Percentiles rank a stretch among this genome's conserved stretches.
phyloP scores from a whole-genome alignment of 2,113 vertebrate genomes.

The Xenopus tropicalis region UCB_Xtro_10.0 CM004443.2:168542501-168543000 shows the following conservation, averaged over 20 bases:
- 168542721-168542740: constrained; percentile 48
- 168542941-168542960: too few species aligned
- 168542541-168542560: too few species aligned
- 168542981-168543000: too few species aligned
- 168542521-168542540: too few species aligned
- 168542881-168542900: background rate
- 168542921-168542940: too few species aligned
- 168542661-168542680: constrained; percentile 43
- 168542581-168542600: too few species aligned
- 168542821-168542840: constrained; percentile 46
- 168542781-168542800: constrained; percentile 48
- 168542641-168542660: background rate
- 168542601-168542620: background rate
- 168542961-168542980: too few species aligned
- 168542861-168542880: constrained; percentile 6
- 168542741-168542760: constrained; percentile 2
- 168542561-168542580: too few species aligned
- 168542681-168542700: constrained; percentile 50
- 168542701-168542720: constrained; percentile 47
- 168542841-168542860: constrained; percentile 45
- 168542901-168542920: background rate
- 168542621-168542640: background rate
- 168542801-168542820: constrained; percentile 47
- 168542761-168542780: constrained; percentile 46
- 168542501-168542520: too few species aligned